Conservation (phyloP, 2,113 vertebrate genomes). For the Pelvicachromis taeniatus region DNA sequence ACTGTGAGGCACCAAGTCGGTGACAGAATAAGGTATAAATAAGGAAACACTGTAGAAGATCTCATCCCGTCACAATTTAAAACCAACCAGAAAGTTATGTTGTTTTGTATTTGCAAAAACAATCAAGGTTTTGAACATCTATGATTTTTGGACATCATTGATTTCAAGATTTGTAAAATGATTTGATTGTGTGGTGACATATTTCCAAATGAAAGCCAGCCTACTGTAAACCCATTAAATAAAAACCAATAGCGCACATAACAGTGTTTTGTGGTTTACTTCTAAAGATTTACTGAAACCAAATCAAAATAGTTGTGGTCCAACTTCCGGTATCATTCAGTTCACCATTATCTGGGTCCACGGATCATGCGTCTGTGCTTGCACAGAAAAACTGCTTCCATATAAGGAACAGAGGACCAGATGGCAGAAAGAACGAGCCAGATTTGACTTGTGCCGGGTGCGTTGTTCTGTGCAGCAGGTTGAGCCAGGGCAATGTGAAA, state of each 20-base stretch:
- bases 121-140: background rate
- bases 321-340: background rate
- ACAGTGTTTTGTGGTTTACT: background rate
- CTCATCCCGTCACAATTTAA: background rate
- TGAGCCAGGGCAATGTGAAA: background rate
- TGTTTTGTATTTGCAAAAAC: background rate
- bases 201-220: background rate
- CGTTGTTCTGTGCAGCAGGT: background rate
- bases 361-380: background rate
- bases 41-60: background rate
- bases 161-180: background rate
- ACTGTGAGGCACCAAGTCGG: background rate
- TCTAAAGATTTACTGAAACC: background rate
- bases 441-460: background rate
- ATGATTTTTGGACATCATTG: background rate
- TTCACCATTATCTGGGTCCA: background rate
- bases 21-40: background rate
- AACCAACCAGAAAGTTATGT: background rate
- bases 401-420: constrained; percentile 16
- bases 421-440: constrained; percentile 6
- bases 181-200: background rate
- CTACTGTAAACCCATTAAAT: background rate
- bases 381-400: constrained; percentile 4
- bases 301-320: background rate
- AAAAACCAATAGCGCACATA: background rate